These are phyloP conservation scores for Dolichallabes microphthalmus DNA, from an alignment of 2,113 vertebrate genomes.

Conservation along the genomic window DNA sequence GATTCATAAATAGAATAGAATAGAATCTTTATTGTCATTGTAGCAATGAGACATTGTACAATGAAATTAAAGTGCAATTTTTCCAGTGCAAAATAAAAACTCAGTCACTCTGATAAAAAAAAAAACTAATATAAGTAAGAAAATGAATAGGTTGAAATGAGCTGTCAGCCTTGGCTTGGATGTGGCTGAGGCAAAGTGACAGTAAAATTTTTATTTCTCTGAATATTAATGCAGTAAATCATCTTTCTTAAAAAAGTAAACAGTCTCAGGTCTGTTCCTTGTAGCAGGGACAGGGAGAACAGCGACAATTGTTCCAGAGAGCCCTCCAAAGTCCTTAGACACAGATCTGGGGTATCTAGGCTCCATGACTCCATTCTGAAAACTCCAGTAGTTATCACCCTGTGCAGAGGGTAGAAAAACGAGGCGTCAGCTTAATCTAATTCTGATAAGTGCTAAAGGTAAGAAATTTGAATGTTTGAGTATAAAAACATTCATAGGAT, in stretches of 20 bases:
- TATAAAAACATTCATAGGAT: background rate
- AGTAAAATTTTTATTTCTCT: background rate
- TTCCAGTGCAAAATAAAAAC: no score
- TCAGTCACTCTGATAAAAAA: no score
- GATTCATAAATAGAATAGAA: no score
- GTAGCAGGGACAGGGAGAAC: conserved; percentile 77
- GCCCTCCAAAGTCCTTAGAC: conserved; percentile 80
- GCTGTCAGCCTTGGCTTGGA: no score
- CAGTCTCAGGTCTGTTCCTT: conserved; percentile 75
- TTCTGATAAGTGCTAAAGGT: background rate
- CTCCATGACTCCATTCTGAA: conserved; percentile 80
- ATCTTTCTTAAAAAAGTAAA: conserved; percentile 91
- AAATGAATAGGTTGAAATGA: no score
- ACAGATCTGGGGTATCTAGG: conserved; percentile 82
- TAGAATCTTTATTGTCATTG: no score
- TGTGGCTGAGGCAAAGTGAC: background rate
- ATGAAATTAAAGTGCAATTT: no score
- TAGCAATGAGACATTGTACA: no score
- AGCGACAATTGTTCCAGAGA: conserved; percentile 78
- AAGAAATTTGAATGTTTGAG: background rate
- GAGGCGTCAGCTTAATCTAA: background rate
- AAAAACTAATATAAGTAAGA: no score
- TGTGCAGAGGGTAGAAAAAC: conserved; percentile 47
- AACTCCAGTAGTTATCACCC: conserved; percentile 85
- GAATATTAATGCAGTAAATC: background rate